Evolutionary conservation across 2,113 vertebrate genomes (phyloP), one percentile per base, ranked within the genome.

Genomic region (Cololabis saira): DNA sequence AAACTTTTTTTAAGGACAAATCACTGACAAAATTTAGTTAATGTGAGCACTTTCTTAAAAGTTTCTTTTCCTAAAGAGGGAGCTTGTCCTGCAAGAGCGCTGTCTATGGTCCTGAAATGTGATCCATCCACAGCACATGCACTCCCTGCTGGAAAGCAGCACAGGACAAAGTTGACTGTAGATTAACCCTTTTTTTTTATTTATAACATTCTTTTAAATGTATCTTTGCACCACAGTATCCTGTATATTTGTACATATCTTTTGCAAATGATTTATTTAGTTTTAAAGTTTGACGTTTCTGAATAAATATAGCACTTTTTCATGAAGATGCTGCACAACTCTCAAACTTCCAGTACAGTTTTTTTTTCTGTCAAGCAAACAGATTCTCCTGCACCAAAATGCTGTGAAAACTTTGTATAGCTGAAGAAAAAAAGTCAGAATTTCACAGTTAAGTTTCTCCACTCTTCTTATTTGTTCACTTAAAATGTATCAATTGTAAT

Each of bases 41-140:
- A 67, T 4, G 68, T 56, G 52, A 57, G 41, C 37, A 27, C 50
- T 61, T 41, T 44, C 15, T n/a, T 12, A 71, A 74, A 84, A 77
- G 58, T 85, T 76, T 2, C 42, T 24, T 1, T 4, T 71, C 61
- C 50, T 1, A 18, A 51, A 30, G 48, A 63, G 30, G 44, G 53
- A 78, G 50, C 24, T 30, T 33, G 49, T 48, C 59, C 24, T 41
- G 62, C 47, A 50, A 33, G 27, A 22, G 66, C 1, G 49, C 85
- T 91, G 78, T 92, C 90, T 85, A 11, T 80, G 81, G 91, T 92
- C 64, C 89, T 90, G 88, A 91, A 90, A 78, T 24, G 6, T 10
- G 44, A 83, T 52, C 67, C 67, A 37, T 45, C 21, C 74, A 63
- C 22, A 9, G 21, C 61, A 27, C 71, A 77, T 60, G 61, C 7